phyloP scores from a whole-genome alignment of 2,888 invertebrate species.

The Polyommatus icarus region DNA sequence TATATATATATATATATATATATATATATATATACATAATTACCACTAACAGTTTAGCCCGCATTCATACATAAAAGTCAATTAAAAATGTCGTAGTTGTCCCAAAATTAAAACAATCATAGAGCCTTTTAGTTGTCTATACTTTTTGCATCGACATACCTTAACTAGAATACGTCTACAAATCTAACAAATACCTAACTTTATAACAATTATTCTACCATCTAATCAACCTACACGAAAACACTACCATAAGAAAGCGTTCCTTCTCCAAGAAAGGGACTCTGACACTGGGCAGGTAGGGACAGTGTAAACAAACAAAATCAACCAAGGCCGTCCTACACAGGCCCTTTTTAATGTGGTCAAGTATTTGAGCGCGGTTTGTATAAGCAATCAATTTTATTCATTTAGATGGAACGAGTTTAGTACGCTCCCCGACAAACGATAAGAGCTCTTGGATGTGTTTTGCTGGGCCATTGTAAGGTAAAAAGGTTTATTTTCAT shows the following conservation, averaged over 20 bases:
- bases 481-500: background rate
- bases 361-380: constrained; percentile 79
- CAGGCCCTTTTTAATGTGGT: constrained; percentile 73
- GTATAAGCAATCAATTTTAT: constrained; percentile 81
- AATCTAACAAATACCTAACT: no score
- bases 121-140: no score
- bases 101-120: no score
- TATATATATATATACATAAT: no score
- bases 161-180: no score
- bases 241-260: background rate
- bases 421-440: constrained; percentile 60
- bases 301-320: constrained; percentile 18
- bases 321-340: constrained; percentile 17
- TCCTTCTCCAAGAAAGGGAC: background rate
- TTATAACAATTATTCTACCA: no score
- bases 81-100: no score
- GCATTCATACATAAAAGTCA: no score
- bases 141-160: no score
- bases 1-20: no score
- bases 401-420: constrained; percentile 76
- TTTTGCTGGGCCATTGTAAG: constrained; percentile 28
- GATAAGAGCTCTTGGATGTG: constrained; percentile 51
- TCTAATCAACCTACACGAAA: background rate
- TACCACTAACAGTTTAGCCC: no score
- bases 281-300: background rate